Evolutionary conservation across 2,888 invertebrate species (phyloP).

Genomic region (Xanthorhoe spadicearia): DNA sequence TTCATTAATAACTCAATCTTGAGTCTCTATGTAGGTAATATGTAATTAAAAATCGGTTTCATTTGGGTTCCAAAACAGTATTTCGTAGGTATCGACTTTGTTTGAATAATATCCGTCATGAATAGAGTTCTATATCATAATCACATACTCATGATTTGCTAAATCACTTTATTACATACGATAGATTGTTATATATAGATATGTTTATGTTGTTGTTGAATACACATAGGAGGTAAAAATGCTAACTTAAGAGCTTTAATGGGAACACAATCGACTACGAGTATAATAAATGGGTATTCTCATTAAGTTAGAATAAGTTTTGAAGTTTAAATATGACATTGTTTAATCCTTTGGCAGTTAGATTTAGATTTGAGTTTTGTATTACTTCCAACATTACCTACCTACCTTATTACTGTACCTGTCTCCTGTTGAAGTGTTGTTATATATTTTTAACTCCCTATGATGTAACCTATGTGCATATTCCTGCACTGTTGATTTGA

Average conservation of each 20-base stretch:
- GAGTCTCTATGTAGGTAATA: too few species aligned
- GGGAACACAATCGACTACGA: conserved; percentile 32
- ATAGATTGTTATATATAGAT: background rate
- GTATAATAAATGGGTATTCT: conserved; percentile 20
- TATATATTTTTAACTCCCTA: conserved; percentile 33
- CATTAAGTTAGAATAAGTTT: conserved; percentile 26
- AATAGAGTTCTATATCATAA: background rate
- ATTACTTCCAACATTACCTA: background rate
- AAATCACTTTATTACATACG: background rate
- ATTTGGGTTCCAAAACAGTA: background rate
- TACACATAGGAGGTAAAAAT: conserved; percentile 37
- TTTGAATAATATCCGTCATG: background rate
- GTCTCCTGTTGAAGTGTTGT: conserved; percentile 11
- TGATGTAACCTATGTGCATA: conserved; percentile 18
- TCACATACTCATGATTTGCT: background rate
- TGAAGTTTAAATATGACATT: conserved; percentile 8
- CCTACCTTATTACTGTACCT: background rate
- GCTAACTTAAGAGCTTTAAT: conserved; percentile 35
- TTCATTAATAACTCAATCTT: too few species aligned
- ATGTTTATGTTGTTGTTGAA: conserved; percentile 27
- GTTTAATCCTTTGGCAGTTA: conserved; percentile 12
- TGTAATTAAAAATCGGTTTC: background rate
- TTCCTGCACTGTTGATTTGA: conserved; percentile 5
- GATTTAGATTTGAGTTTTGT: background rate
- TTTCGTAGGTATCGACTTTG: background rate